Base-by-base conservation (phyloP, 2,797 vertebrate genomes). In the Pangasius larnaudii region DNA sequence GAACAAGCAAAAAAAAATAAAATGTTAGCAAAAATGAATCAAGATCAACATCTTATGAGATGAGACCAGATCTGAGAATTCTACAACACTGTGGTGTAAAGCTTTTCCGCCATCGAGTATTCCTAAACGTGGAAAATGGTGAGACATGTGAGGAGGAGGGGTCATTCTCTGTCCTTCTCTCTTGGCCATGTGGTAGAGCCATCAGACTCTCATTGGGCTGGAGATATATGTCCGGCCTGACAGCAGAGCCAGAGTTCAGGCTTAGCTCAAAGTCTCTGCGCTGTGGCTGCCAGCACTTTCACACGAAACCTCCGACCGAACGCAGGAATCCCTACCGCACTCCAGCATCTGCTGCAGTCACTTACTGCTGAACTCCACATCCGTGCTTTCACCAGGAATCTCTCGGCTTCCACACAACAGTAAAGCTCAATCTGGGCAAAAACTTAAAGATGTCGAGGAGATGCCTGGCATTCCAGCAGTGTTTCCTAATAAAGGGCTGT, bases 171-270 rank as follows among this genome's bases (percentile, higher is more conserved):
- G 30, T 79, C n/a, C 13, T n/a, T 33, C 79, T 88, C 61, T 46
- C 42, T 65, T 0, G 2, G 65, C 69, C 94, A 93, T 94, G 94
- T 94, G 93, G 92, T 93, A 92, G 90, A 95, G 93, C 95, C 93
- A 94, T 95, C 94, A 92, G 11, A 84, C 89, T 94, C 95, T 93
- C 91, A 93, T 33, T 89, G 93, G 84, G 19, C 67, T 88, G 92
- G 84, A 95, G 93, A 94, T 93, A 92, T 91, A 16, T 91, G 92
- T 93, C 91, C 89, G 90, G 91, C 93, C 94, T 94, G 93, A 94
- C 94, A 94, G 93, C 84, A 86, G 90, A 94, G 95, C 93, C 91
- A 93, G 80, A 95, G 94, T 95, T 95, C 94, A 94, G 92, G 92
- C 93, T 91, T 88, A 90, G 90, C 72, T 92, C 91, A 93, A 83